Conservation (phyloP, 2,888 invertebrate species). For the Cacoxenus indagator region DNA sequence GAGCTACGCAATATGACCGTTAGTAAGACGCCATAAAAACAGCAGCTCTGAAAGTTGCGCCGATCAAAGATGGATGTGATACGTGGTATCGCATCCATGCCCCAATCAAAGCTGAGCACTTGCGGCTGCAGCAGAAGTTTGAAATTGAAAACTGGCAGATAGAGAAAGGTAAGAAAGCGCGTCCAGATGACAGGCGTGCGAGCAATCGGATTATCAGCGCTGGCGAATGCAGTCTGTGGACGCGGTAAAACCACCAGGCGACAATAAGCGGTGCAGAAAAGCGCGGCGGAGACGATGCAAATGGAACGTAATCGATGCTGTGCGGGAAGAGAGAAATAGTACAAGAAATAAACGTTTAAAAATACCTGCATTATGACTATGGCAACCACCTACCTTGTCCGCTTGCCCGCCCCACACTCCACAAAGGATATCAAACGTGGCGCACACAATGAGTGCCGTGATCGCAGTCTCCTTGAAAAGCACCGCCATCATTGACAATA, state of each 20-base stretch:
- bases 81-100: conserved; percentile 95
- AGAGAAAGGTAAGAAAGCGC: conserved; percentile 89
- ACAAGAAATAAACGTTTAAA: not conserved
- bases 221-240: conserved; percentile 81
- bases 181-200: conserved; percentile 84
- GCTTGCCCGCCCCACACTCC: conserved; percentile 69
- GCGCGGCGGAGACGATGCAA: conserved; percentile 77
- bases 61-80: conserved; percentile 83
- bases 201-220: conserved; percentile 97
- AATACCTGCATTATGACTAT: not conserved
- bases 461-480: conserved; percentile 96
- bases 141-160: conserved; percentile 92
- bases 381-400: conserved; percentile 72
- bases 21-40: conserved; percentile 78
- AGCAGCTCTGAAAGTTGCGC: conserved; percentile 81
- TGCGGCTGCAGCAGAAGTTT: conserved; percentile 88
- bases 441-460: conserved; percentile 91
- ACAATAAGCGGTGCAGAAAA: conserved; percentile 79
- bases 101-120: conserved; percentile 97
- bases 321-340: conserved; percentile 61
- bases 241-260: conserved; percentile 85
- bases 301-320: conserved; percentile 82
- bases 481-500: conserved; percentile 84
- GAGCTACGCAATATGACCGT: conserved; percentile 61
- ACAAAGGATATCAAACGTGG: conserved; percentile 85